A percentile compares a stretch with the other conserved stretches of the same genome.
Conservation (phyloP, 2,888 invertebrate genomes). For the Calameuta idolon region DNA sequence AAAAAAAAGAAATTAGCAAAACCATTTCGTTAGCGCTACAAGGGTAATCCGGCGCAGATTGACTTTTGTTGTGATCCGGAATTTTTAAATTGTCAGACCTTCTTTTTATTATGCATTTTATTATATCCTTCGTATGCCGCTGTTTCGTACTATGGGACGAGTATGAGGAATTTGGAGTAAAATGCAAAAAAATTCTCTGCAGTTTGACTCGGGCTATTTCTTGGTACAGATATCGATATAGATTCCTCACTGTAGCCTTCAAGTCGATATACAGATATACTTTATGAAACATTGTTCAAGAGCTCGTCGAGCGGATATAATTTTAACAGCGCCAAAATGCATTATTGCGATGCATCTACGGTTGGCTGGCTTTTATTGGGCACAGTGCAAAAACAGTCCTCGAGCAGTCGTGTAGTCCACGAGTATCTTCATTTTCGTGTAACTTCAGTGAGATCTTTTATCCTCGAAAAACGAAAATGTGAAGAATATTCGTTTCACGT, state of each 20-base stretch:
- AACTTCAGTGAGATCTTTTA: background rate
- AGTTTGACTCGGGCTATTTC: background rate
- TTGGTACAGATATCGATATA: background rate
- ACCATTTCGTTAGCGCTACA: background rate
- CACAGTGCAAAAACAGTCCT: background rate
- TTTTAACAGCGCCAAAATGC: constrained; percentile 43
- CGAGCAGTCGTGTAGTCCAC: background rate
- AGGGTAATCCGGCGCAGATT: background rate
- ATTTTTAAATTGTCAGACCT: background rate
- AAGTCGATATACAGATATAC: constrained; percentile 16
- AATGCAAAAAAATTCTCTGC: background rate
- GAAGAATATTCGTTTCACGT: background rate
- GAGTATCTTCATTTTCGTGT: background rate
- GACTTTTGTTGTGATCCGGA: background rate
- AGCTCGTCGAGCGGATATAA: constrained; percentile 41
- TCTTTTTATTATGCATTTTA: background rate
- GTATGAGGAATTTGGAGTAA: background rate
- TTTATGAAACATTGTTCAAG: constrained; percentile 6
- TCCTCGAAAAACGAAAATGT: background rate
- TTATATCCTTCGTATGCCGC: background rate
- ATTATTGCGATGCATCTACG: background rate
- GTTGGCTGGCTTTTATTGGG: background rate
- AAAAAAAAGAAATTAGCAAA: background rate
- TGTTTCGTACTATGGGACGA: background rate
- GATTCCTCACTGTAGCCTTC: background rate